Base-by-base conservation (phyloP, 2,113 vertebrate species). In the Leuciscus idus region DNA sequence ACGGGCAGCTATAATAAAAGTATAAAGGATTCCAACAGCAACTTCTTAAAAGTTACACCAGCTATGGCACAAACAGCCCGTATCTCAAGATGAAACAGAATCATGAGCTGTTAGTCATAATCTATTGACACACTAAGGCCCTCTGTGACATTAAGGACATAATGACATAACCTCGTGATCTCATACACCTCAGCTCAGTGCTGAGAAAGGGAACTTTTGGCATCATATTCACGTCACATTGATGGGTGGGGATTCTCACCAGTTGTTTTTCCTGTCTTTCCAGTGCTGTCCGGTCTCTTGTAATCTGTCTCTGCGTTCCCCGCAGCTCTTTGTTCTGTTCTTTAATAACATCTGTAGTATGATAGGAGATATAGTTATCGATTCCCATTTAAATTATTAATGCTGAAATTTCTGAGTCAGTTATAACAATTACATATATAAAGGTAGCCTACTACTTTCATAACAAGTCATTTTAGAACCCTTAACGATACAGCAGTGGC, bases 241-340 rank as follows among this genome's bases (percentile, higher is more conserved):
- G 26, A 82, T 70, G 80, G 26, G 6, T 30, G 68, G 75, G 46
- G 76, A 77, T 17, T 94, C 96, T 95, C 89, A 97, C 96, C 95
- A 97, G 94, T 87, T 97, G 96, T 90, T 97, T 97, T 91, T 97
- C 96, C 89, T 97, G 96, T 91, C 94, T 96, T 89, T 97, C 96
- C 23, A 97, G 94, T 84, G 95, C 95, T 82, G 95, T 91, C 91
- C 96, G 94, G 59, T 97, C 96, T 95, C 96, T 93, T 90, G 94
- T 94, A 91, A 97, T 97, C 88, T 96, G 93, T 81, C 96, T 95
- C 93, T 97, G 96, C 6, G 96, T 97, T 83, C 96, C 95, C 92
- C 95, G 94, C 89, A 97, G 90, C 87, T 97, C 96, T 89, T 95
- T 95, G 90, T 96, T 96, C 91, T 97, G 96, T 83, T 97, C 96